Percentiles rank a stretch among this genome's conserved stretches.
Conservation (phyloP, 2,797 vertebrate species). For the Brotula barbata region DNA sequence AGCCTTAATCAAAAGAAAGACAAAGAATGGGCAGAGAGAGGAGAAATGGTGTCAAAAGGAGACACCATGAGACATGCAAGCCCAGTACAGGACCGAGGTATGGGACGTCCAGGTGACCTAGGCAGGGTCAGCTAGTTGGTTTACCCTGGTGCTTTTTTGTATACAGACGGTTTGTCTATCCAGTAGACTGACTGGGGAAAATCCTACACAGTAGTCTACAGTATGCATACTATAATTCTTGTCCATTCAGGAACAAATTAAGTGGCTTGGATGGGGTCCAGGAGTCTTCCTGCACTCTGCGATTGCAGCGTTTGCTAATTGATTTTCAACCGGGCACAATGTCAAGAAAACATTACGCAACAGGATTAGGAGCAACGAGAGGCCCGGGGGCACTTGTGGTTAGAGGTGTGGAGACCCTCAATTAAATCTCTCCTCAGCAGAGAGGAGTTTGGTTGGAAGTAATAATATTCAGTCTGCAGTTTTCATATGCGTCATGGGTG, state of each 20-base stretch:
- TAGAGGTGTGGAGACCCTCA: slow-evolving; percentile 51
- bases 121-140: slow-evolving; percentile 24
- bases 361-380: slow-evolving; percentile 55
- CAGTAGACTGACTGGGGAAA: slow-evolving; percentile 13
- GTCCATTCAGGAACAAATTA: slow-evolving; percentile 58
- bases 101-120: slow-evolving; percentile 18
- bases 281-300: slow-evolving; percentile 56
- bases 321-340: slow-evolving; percentile 69
- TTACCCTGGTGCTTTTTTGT: neutral
- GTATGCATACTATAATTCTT: slow-evolving; percentile 33
- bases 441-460: slow-evolving; percentile 30
- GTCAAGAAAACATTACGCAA: slow-evolving; percentile 68
- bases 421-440: slow-evolving; percentile 52
- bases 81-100: slow-evolving; percentile 19
- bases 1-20: slow-evolving; percentile 25
- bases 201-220: slow-evolving; percentile 12
- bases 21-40: slow-evolving; percentile 10
- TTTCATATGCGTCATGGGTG: slow-evolving; percentile 2
- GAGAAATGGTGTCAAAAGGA: slow-evolving; percentile 11
- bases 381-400: slow-evolving; percentile 33
- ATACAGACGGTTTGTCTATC: slow-evolving; percentile 20
- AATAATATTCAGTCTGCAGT: slow-evolving; percentile 20
- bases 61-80: slow-evolving; percentile 11
- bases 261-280: slow-evolving; percentile 60
- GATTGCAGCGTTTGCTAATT: slow-evolving; percentile 69